Evolutionary conservation across 92 coral and sea anemone genomes (phyloP).

Genomic region (Epizoanthus stellaris): DNA sequence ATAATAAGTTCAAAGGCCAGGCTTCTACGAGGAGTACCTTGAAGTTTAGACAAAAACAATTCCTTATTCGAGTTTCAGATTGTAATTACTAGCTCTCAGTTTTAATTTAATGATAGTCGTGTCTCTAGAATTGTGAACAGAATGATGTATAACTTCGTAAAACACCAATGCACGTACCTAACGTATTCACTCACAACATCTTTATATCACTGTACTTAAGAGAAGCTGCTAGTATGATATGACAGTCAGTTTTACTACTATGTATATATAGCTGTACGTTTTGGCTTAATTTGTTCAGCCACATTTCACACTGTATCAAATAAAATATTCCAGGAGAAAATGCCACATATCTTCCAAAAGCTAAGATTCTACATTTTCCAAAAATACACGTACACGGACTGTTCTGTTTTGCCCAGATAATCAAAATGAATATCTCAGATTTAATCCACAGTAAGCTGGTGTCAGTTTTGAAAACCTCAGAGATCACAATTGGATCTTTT

Average conservation of each 20-base stretch:
- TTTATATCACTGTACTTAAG: not conserved
- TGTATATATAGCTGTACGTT: constrained; percentile 38
- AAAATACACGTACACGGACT: not conserved
- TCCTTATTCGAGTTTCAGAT: not conserved
- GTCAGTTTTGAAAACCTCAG: not conserved
- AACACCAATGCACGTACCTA: not conserved
- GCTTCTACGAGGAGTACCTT: not conserved
- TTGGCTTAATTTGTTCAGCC: not conserved
- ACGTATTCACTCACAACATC: not conserved
- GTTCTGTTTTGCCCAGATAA: not conserved
- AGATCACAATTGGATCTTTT: not conserved
- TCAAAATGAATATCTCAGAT: not conserved
- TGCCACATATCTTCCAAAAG: too few species aligned
- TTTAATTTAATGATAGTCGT: too few species aligned
- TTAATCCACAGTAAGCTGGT: not conserved
- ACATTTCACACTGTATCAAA: not conserved
- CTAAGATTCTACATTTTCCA: too few species aligned
- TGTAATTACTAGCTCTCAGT: not conserved
- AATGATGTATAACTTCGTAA: not conserved
- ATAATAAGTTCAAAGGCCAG: constrained; percentile 41
- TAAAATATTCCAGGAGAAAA: too few species aligned
- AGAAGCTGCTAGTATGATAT: not conserved
- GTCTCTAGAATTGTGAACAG: constrained; percentile 1
- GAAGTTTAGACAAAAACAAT: not conserved
- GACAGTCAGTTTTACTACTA: not conserved